Evolutionary conservation across 2,113 vertebrate genomes (phyloP).

Genomic region (Neolamprologus sp.): DNA sequence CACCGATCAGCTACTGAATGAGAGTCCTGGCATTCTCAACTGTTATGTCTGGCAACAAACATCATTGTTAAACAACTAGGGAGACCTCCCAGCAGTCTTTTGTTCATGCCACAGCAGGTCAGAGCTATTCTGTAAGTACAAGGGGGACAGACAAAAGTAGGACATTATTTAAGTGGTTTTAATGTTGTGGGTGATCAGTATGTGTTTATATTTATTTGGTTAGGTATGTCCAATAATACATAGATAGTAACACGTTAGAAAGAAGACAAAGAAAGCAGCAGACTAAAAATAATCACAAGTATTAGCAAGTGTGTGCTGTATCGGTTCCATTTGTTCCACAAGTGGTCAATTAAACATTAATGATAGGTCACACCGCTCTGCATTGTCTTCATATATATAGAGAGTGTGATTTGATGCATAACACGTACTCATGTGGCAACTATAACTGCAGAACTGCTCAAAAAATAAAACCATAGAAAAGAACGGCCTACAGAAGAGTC

Average conservation of each 20-base stretch:
- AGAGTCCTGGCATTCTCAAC: background rate
- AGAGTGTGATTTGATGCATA: background rate
- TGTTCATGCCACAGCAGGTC: background rate
- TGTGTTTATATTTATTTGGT: background rate
- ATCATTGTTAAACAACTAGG: background rate
- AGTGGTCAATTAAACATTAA: background rate
- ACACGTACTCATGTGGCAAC: background rate
- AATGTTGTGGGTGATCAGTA: background rate
- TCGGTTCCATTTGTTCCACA: background rate
- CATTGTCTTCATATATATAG: background rate
- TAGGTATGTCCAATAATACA: background rate
- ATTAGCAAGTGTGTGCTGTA: background rate
- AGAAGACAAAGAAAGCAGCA: background rate
- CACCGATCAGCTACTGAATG: background rate
- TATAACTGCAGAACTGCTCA: background rate
- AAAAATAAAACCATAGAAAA: background rate
- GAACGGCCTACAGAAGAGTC: background rate
- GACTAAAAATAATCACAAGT: background rate
- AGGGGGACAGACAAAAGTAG: background rate
- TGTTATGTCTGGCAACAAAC: background rate
- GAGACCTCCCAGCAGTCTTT: background rate
- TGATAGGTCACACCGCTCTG: background rate
- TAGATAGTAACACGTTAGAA: background rate
- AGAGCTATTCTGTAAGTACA: background rate
- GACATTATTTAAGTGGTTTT: background rate